phyloP scores from a whole-genome alignment of 2,888 invertebrate species.

The Temnothorax ravouxi region DNA sequence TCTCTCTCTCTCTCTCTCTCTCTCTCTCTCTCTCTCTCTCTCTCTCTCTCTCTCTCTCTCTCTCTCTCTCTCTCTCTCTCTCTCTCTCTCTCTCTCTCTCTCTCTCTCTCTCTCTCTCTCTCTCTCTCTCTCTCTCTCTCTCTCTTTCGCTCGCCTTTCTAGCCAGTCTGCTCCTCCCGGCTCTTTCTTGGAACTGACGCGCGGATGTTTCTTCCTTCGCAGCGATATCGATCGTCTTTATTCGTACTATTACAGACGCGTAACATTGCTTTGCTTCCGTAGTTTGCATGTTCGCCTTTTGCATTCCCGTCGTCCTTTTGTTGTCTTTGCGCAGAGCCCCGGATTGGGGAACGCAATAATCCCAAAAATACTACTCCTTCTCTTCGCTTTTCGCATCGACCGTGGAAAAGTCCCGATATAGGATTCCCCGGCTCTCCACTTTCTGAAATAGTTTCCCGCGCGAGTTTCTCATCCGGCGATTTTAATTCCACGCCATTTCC shows the following conservation, averaged over 20 bases:
- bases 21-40: too few species aligned
- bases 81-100: too few species aligned
- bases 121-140: not conserved
- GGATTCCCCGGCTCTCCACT: constrained; percentile 6
- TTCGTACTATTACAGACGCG: constrained; percentile 29
- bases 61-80: too few species aligned
- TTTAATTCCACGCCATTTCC: constrained; percentile 51
- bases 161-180: not conserved
- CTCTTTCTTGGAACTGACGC: not conserved
- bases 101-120: too few species aligned
- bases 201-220: constrained; percentile 12
- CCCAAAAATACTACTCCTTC: constrained; percentile 43
- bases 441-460: constrained; percentile 29
- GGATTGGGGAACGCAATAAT: constrained; percentile 41
- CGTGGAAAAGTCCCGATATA: constrained; percentile 39
- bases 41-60: too few species aligned
- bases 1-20: not conserved
- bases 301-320: constrained; percentile 23
- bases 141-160: constrained; percentile 6
- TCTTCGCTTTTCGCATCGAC: constrained; percentile 1
- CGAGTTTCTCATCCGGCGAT: constrained; percentile 36
- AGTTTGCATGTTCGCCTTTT: constrained; percentile 18
- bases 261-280: constrained; percentile 26
- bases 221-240: constrained; percentile 40
- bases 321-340: constrained; percentile 35